Conservation (phyloP, 2,888 invertebrate genomes). For the Thera britannica region DNA sequence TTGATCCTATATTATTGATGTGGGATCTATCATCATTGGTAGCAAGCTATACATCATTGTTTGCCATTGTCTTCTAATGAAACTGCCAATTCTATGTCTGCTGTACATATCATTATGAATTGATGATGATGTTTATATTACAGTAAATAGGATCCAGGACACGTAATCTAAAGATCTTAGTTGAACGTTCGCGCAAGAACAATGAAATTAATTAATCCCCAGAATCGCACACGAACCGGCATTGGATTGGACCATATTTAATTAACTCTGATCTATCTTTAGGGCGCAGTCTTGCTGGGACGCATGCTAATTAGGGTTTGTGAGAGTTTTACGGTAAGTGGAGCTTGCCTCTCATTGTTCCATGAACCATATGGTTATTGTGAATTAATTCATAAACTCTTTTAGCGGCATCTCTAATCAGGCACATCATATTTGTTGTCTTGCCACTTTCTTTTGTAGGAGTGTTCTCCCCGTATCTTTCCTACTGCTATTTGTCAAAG, state of each 20-base stretch:
- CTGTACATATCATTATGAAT: slow-evolving; percentile 18
- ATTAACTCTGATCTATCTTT: slow-evolving; percentile 22
- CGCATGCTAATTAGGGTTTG: slow-evolving; percentile 47
- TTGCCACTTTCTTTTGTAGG: too few relatives aligned
- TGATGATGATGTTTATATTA: slow-evolving; percentile 5
- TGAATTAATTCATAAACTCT: too few relatives aligned
- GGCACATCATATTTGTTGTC: too few relatives aligned
- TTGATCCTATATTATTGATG: neutral
- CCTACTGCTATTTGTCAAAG: too few relatives aligned
- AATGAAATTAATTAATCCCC: slow-evolving; percentile 1
- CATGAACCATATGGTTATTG: neutral
- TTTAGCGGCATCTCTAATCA: too few relatives aligned
- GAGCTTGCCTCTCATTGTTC: slow-evolving; percentile 22
- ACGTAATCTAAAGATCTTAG: slow-evolving; percentile 11
- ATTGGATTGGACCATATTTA: slow-evolving; percentile 15
- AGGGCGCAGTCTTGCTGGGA: slow-evolving; percentile 22
- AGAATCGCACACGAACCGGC: slow-evolving; percentile 7
- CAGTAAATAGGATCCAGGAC: slow-evolving; percentile 6
- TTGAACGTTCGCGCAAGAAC: too few relatives aligned
- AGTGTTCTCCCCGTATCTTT: too few relatives aligned
- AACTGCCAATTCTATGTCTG: slow-evolving; percentile 37
- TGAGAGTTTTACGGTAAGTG: slow-evolving; percentile 25
- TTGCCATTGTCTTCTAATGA: slow-evolving; percentile 25
- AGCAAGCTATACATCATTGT: slow-evolving; percentile 17
- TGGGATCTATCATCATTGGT: slow-evolving; percentile 13